A percentile compares a stretch with the other conserved stretches of the same genome.
Evolutionary conservation across 2,797 vertebrate genomes (phyloP).

Genomic region (Phrynocephalus guinanensis): DNA sequence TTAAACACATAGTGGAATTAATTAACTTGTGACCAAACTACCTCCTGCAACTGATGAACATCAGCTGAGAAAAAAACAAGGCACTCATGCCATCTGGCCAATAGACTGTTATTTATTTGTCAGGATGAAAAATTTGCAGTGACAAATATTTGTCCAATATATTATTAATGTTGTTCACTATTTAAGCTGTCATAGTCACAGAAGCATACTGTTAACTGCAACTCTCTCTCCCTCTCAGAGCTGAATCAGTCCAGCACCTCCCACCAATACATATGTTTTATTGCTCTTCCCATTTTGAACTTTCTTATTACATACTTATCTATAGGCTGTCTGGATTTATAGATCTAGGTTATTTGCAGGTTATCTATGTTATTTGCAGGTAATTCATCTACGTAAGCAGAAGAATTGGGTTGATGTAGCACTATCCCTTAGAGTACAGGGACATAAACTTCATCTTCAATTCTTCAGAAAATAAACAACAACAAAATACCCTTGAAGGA

Average conservation of each 20-base stretch:
- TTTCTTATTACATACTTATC: no score
- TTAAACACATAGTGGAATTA: background rate
- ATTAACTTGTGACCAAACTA: background rate
- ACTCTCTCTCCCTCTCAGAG: background rate
- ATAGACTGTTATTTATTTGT: background rate
- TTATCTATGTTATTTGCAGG: background rate
- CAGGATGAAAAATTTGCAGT: background rate
- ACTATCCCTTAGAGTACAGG: background rate
- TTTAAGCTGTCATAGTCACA: slow-evolving; percentile 5
- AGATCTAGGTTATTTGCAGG: background rate
- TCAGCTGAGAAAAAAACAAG: background rate
- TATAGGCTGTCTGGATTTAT: no score
- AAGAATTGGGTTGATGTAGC: background rate
- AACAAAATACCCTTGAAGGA: no score
- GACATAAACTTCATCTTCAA: no score
- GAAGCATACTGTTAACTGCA: background rate
- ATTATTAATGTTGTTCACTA: slow-evolving; percentile 27
- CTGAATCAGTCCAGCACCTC: background rate
- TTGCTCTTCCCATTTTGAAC: no score
- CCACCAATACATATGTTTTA: background rate
- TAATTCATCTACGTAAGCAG: background rate
- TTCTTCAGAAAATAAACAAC: no score
- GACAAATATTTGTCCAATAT: slow-evolving; percentile 8
- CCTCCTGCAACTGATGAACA: background rate
- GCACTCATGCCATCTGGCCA: background rate